These are phyloP conservation scores for Heliconius ismenius DNA, from an alignment of 2,888 invertebrate genomes.

Conservation along the genomic window DNA sequence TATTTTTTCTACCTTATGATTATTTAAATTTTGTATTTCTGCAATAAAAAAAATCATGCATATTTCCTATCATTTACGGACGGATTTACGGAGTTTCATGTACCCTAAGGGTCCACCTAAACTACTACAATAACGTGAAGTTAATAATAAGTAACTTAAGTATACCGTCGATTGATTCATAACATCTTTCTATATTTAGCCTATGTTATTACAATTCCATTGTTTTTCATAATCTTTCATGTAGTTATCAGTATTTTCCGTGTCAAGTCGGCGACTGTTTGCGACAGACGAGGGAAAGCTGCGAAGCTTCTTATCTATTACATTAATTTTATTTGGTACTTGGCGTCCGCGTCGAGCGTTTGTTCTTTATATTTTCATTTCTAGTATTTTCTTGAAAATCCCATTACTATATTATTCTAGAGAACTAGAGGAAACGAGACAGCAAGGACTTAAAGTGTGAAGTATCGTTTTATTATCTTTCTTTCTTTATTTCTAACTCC, in stretches of 20 bases:
- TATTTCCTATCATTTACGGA: no score
- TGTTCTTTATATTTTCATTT: slow-evolving; percentile 21
- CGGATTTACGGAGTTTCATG: no score
- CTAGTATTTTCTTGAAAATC: slow-evolving; percentile 17
- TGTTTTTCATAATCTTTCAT: background rate
- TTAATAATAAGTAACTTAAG: no score
- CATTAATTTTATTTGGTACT: slow-evolving; percentile 26
- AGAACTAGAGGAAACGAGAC: background rate
- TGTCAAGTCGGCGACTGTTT: slow-evolving; percentile 13
- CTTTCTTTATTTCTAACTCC: background rate
- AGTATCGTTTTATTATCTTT: background rate
- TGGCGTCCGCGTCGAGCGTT: slow-evolving; percentile 26
- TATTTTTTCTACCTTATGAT: no score
- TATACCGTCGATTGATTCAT: no score
- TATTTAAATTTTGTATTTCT: no score
- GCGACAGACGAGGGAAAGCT: slow-evolving; percentile 19
- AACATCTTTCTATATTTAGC: no score
- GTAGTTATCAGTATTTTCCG: background rate
- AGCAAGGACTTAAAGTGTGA: slow-evolving; percentile 12
- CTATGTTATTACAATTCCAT: background rate
- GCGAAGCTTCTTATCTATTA: slow-evolving; percentile 20
- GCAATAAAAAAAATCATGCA: no score
- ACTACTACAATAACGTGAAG: no score
- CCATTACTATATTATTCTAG: slow-evolving; percentile 13
- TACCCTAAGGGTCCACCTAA: no score